Conservation (phyloP, 2,888 invertebrate genomes). For the Amorpha juglandis region DNA sequence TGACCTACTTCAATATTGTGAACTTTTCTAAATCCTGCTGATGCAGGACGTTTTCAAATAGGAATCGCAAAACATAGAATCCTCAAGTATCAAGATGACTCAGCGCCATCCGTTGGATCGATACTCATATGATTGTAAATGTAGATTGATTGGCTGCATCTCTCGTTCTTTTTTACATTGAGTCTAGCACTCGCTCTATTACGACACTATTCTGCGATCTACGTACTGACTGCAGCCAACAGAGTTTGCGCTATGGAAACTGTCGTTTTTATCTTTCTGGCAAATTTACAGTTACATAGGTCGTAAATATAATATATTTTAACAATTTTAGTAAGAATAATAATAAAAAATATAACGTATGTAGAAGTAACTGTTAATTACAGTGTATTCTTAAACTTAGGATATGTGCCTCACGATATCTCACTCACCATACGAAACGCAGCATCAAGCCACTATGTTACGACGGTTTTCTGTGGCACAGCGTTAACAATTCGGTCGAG, state of each 20-base stretch:
- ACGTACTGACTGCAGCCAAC: constrained; percentile 49
- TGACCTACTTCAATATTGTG: no score
- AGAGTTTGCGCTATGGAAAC: constrained; percentile 31
- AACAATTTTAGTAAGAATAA: background rate
- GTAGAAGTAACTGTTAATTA: no score
- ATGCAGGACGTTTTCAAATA: no score
- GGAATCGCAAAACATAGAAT: background rate
- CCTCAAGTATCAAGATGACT: constrained; percentile 49
- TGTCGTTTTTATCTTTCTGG: constrained; percentile 34
- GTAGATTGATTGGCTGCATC: constrained; percentile 80
- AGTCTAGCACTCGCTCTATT: constrained; percentile 60
- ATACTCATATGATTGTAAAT: constrained; percentile 82
- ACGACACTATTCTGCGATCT: constrained; percentile 67
- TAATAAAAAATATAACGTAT: no score
- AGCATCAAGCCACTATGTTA: no score
- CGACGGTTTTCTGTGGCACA: no score
- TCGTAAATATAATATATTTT: background rate
- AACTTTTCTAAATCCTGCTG: no score
- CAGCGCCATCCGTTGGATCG: constrained; percentile 50
- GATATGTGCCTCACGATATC: no score
- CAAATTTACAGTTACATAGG: constrained; percentile 3
- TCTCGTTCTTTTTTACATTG: constrained; percentile 70
- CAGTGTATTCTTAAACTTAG: no score
- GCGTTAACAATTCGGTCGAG: no score
- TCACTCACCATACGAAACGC: no score